Conservation (phyloP, 2,888 invertebrate species). For the Amiota communis region DNA sequence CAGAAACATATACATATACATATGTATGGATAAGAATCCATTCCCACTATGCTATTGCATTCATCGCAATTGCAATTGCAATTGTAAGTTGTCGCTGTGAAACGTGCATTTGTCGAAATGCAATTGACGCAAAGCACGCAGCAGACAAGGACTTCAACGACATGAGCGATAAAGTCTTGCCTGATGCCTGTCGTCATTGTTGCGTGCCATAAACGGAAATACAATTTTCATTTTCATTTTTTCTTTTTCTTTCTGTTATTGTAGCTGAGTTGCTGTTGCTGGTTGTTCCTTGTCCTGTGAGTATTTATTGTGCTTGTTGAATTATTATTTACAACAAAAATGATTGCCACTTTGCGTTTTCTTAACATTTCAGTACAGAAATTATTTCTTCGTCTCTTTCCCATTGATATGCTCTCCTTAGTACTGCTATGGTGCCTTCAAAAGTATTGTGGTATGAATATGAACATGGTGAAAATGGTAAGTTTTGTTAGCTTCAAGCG, state of each 20-base stretch:
- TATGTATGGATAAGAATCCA: too few species aligned
- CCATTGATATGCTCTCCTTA: not conserved
- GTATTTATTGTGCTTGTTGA: conserved; percentile 6
- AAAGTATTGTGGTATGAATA: too few species aligned
- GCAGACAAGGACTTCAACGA: not conserved
- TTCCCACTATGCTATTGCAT: too few species aligned
- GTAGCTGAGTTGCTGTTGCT: not conserved
- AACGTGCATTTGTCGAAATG: not conserved
- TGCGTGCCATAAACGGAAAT: conserved; percentile 18
- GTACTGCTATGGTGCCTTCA: not conserved
- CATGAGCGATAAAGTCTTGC: not conserved
- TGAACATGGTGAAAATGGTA: not conserved
- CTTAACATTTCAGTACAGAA: not conserved
- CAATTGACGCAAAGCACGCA: conserved; percentile 8
- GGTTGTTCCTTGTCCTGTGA: not conserved
- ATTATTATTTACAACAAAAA: conserved; percentile 27
- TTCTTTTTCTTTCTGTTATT: not conserved
- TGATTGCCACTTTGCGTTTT: not conserved
- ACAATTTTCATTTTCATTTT: not conserved
- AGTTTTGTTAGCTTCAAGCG: conserved; percentile 6
- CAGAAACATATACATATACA: not conserved
- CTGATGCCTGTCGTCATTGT: not conserved
- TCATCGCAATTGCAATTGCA: too few species aligned
- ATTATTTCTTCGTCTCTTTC: too few species aligned
- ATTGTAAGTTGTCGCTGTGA: too few species aligned